Percentiles rank a stretch among this genome's conserved stretches.
phyloP scores from a whole-genome alignment of 23 tunicate genomes.

The Trididemnum clinides region DNA sequence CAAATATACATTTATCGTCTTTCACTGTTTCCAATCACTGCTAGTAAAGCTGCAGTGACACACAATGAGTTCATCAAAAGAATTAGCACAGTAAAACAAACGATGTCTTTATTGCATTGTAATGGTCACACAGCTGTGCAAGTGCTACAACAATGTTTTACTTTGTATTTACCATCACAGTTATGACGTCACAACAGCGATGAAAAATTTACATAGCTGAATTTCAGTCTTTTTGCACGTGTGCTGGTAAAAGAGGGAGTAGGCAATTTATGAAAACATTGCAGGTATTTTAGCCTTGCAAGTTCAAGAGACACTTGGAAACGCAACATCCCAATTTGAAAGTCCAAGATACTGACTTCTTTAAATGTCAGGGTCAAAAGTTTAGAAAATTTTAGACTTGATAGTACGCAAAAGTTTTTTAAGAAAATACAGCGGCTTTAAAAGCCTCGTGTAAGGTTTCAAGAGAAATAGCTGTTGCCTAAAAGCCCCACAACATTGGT shows the following conservation, averaged over 20 bases:
- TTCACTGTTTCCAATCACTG: too few relatives aligned
- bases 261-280: not conserved
- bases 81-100: too few relatives aligned
- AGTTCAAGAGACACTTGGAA: too few relatives aligned
- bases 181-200: too few relatives aligned
- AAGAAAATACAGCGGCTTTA: conserved; percentile 55
- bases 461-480: conserved; percentile 49
- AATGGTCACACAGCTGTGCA: too few relatives aligned
- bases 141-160: too few relatives aligned
- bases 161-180: too few relatives aligned
- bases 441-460: conserved; percentile 65
- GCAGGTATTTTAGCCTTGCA: too few relatives aligned
- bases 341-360: conserved; percentile 63
- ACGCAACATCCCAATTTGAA: conserved; percentile 41
- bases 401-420: conserved; percentile 27
- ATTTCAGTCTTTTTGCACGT: not conserved
- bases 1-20: too few relatives aligned
- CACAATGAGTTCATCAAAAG: too few relatives aligned
- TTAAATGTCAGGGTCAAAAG: conserved; percentile 63
- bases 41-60: too few relatives aligned
- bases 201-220: not conserved
- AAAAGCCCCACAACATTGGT: conserved; percentile 71
- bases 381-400: conserved; percentile 46
- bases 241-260: not conserved
- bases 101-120: too few relatives aligned